A percentile compares a stretch with the other conserved stretches of the same genome.
phyloP scores from a whole-genome alignment of 2,113 vertebrate genomes.

The Cyanoderma ruficeps region DNA sequence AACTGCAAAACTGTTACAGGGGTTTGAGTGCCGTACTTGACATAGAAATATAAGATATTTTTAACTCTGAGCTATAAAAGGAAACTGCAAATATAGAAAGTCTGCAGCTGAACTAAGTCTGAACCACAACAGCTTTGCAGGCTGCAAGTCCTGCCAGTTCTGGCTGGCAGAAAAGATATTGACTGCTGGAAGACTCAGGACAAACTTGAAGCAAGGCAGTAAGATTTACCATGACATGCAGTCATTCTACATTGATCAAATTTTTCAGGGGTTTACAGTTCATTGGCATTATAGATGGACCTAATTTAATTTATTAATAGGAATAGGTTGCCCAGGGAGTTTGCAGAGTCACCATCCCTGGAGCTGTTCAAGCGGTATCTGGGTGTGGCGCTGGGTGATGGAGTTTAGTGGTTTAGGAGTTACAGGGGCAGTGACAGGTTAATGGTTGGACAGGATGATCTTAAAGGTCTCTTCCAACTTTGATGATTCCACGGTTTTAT shows the following conservation, averaged over 20 bases:
- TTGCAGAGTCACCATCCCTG: no score
- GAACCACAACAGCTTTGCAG: background rate
- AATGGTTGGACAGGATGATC: background rate
- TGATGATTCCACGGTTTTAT: background rate
- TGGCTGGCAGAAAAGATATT: background rate
- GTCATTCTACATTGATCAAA: background rate
- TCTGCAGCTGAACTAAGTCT: constrained; percentile 14
- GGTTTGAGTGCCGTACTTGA: background rate
- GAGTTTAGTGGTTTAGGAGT: background rate
- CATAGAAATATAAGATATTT: constrained; percentile 47
- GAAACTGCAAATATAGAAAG: constrained; percentile 45
- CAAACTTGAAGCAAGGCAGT: background rate
- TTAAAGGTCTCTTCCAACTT: background rate
- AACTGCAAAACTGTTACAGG: background rate
- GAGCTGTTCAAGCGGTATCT: background rate
- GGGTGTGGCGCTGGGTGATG: background rate
- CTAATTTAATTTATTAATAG: background rate
- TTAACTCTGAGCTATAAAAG: constrained; percentile 44
- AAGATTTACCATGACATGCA: background rate
- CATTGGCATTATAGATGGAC: background rate
- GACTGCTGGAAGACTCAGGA: background rate
- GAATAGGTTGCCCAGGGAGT: background rate
- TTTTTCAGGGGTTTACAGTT: background rate
- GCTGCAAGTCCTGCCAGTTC: background rate
- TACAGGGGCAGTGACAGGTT: background rate